Base-by-base conservation (phyloP, 2,797 vertebrate genomes). In the Psittacula echo region DNA sequence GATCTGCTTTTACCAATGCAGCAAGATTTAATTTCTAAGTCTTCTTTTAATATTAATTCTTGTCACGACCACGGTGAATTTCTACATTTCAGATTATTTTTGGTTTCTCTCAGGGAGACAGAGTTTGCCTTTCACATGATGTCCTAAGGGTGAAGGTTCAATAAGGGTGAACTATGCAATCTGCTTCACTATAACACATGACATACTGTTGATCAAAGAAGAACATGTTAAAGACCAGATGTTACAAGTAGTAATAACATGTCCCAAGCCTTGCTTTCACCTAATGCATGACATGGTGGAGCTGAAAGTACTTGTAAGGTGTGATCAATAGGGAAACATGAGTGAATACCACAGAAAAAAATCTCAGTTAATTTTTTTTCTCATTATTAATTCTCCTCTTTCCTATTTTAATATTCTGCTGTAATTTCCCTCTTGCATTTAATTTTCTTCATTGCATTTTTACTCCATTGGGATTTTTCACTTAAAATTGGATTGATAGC, bases 71-170 rank as follows among this genome's bases (percentile, higher is more conserved):
- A 65, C 2, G 13, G 26, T 72, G 37, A 82, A 47, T 89, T 82
- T 95, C n/a, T 91, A 68, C 61, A 45, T 91, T 95, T 94, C 51
- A 65, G 56, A 66, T 51, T 79, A 58, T 94, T 94, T 96, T 84
- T 39, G 50, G 87, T 85, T 95, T 96, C 61, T 84, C 34, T 64
- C n/a, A 96, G 92, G 93, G 87, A 87, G 78, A 56, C 93, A 82
- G 95, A 95, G 89, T 77, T 81, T 92, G 42, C 68, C 51, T 95
- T 92, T 96, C 93, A 70, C 94, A 79, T 84, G 76, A 80, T 77
- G 14, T 95, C 94, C 94, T 96, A 60, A 75, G 81, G 92, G 66
- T 94, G 86, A 96, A 91, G 81, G 91, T 95, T 97, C 90, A 93
- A 74, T 75, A 82, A 87, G 78, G 94, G 94, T 93, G 95, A 96